Base-by-base conservation (phyloP, 2,888 invertebrate genomes). In the Anarsia innoxiella region DNA sequence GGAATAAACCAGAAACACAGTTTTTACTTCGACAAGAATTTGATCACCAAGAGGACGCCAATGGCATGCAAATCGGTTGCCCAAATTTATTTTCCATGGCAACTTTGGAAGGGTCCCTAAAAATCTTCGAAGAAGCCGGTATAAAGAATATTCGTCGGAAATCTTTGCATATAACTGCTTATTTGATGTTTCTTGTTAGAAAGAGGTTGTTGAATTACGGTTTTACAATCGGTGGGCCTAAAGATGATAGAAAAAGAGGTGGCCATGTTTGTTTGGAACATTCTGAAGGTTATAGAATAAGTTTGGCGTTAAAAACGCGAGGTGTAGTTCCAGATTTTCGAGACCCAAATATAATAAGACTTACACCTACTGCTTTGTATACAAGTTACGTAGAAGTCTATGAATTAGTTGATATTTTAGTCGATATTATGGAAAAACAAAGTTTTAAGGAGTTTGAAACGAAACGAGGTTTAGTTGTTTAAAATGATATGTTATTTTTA, bases 211-310 rank as follows among this genome's bases (percentile, higher is more conserved):
- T 29, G 0, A 12, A 51, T 2, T 62, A 65, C 23, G 77, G 75
- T 0, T 80, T 80, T 46, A 40, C 45, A 9, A 53, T 82, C 23
- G 80, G 78, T 0, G 79, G 74, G 38, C 45, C 54, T 2, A 59
- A 54, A 32, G 73, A 76, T 1, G 72, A 80, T 30, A 41, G 40
- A 1, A 61, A 48, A 26, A 59, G 80, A 35, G 79, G 80, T 0
- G 80, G 82, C 0, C 82, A 82, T 31, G 65, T 80, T 0, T 75
- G 77, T 25, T 51, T 71, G 6, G 68, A 73, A 23, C 80, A 82
- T 27, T 65, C 63, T 1, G 78, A 80, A 12, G 77, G 57, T 0
- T 76, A 76, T 10, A 66, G 75, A 38, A 74, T 80, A 28, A 72
- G 74, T 27, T 44, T 72, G 33, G 68, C 64, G 0, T 42, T 82